Conservation (phyloP, 2,888 invertebrate genomes). For the Meteorus colon region DNA sequence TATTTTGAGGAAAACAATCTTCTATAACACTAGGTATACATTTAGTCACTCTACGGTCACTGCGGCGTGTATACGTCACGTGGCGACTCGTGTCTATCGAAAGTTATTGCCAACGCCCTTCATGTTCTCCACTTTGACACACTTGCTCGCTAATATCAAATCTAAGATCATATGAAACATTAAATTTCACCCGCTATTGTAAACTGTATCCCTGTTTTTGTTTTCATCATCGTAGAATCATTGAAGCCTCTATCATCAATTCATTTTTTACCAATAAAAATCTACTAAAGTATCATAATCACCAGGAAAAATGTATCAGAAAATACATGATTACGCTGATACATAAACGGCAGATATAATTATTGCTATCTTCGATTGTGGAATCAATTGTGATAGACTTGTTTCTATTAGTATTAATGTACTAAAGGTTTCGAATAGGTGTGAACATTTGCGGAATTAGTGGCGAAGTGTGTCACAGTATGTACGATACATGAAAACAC, state of each 20-base stretch:
- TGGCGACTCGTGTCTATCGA: slow-evolving; percentile 67
- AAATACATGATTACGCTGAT: too few relatives aligned
- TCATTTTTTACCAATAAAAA: not conserved
- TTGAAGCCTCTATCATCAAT: not conserved
- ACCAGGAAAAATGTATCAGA: not conserved
- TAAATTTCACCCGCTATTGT: not conserved
- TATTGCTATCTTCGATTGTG: too few relatives aligned
- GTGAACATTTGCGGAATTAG: too few relatives aligned
- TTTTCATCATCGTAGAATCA: not conserved
- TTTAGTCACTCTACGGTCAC: not conserved
- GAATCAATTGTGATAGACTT: too few relatives aligned
- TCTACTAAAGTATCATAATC: not conserved
- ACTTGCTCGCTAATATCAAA: slow-evolving; percentile 55
- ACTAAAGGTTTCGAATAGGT: too few relatives aligned
- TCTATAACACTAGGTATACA: not conserved
- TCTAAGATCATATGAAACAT: not conserved
- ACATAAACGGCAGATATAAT: too few relatives aligned
- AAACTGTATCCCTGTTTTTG: not conserved
- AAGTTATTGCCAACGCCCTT: slow-evolving; percentile 51
- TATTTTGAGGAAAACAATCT: slow-evolving; percentile 3
- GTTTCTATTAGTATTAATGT: too few relatives aligned
- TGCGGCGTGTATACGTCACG: slow-evolving; percentile 58
- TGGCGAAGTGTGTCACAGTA: not conserved
- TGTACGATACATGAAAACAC: slow-evolving; percentile 18
- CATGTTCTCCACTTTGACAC: slow-evolving; percentile 45